These are phyloP conservation scores for Patiria miniata DNA, from an alignment of 35 echinoderm and acorn worm genomes.

Conservation along the genomic window DNA sequence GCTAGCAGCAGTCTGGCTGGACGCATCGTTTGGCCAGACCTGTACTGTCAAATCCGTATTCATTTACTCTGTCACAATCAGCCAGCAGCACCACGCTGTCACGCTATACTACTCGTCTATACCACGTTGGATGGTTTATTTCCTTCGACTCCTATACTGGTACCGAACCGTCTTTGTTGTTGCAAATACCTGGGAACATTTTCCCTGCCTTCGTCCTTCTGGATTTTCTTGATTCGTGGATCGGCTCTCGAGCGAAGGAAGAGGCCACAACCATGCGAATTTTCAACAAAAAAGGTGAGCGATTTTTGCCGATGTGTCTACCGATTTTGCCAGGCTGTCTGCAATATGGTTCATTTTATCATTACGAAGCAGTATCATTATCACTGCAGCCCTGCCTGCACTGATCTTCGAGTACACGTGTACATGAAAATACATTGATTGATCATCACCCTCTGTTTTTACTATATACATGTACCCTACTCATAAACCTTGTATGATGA, in stretches of 20 bases:
- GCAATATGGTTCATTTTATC: no score
- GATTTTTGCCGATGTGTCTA: not conserved
- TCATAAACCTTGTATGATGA: no score
- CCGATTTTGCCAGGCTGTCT: no score
- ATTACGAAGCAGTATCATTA: no score
- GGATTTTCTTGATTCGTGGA: not conserved
- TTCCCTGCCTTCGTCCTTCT: not conserved
- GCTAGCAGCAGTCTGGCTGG: not conserved
- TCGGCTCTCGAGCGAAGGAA: not conserved
- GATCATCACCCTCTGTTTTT: no score
- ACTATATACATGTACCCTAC: no score
- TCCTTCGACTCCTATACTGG: no score
- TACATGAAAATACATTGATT: no score
- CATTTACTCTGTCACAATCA: not conserved
- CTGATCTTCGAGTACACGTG: no score
- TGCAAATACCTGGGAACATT: constrained; percentile 6
- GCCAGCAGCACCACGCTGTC: not conserved
- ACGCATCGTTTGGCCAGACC: not conserved
- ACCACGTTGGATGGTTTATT: not conserved
- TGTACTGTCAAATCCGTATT: not conserved
- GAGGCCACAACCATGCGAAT: not conserved
- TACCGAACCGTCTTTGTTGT: not conserved
- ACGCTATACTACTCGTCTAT: not conserved
- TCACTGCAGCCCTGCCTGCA: no score
- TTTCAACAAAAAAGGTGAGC: constrained; percentile 23